Evolutionary conservation across 2,113 vertebrate genomes (phyloP).

Genomic region (Stegostoma tigrinum): DNA sequence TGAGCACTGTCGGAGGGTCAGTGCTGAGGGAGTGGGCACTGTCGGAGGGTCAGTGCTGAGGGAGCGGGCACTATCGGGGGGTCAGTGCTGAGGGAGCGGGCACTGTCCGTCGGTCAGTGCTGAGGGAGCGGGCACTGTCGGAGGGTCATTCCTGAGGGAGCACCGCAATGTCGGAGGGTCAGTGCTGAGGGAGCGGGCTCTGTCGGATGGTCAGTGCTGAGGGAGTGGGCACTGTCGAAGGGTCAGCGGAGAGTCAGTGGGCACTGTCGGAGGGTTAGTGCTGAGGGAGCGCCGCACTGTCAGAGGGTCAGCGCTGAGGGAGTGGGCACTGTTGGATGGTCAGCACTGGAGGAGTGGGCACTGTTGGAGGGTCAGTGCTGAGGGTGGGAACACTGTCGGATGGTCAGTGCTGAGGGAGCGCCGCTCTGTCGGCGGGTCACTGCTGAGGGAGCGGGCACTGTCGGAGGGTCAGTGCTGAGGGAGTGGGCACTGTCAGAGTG

Average conservation of each 20-base stretch:
- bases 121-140: neutral
- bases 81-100: too few relatives aligned
- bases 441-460: neutral
- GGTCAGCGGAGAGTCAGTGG: too few relatives aligned
- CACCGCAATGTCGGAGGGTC: neutral
- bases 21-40: neutral
- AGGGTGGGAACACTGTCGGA: neutral
- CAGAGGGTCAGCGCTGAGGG: neutral
- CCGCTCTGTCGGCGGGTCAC: too few relatives aligned
- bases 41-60: neutral
- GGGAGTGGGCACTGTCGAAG: too few relatives aligned
- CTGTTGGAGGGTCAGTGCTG: neutral
- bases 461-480: too few relatives aligned
- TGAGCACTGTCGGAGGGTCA: neutral
- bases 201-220: neutral
- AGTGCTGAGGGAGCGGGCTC: neutral
- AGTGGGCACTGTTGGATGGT: neutral
- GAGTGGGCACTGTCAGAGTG: neutral
- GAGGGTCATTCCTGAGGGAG: neutral
- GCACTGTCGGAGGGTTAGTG: neutral
- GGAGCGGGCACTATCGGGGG: neutral
- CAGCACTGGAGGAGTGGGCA: neutral
- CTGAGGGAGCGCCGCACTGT: neutral
- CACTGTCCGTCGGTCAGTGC: neutral
- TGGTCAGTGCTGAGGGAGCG: too few relatives aligned